These are phyloP conservation scores for Sarcophilus harrisii DNA, from an alignment of 2,797 vertebrate species.

Conservation along the genomic window DNA sequence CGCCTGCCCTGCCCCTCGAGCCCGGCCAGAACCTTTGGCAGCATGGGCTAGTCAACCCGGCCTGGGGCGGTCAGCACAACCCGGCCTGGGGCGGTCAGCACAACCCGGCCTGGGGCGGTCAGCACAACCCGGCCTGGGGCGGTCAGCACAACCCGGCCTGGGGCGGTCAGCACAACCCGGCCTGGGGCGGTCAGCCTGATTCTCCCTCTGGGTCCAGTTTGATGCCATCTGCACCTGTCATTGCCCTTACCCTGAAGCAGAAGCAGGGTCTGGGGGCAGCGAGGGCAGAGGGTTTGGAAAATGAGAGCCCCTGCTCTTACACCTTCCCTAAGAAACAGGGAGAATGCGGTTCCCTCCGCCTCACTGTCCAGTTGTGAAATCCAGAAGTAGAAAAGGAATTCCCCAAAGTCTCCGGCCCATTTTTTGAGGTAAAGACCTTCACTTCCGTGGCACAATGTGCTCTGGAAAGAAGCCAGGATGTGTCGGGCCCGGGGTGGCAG, in stretches of 20 bases:
- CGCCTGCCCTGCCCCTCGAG: neutral
- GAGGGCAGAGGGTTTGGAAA: neutral
- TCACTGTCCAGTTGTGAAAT: neutral
- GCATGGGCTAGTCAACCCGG: neutral
- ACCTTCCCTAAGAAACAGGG: neutral
- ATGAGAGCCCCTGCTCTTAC: neutral
- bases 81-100: too few relatives aligned
- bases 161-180: neutral
- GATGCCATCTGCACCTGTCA: conserved; percentile 49
- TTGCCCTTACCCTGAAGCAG: neutral
- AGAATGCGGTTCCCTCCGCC: neutral
- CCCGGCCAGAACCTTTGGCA: too few relatives aligned
- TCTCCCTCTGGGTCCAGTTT: neutral
- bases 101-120: too few relatives aligned
- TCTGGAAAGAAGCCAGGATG: neutral
- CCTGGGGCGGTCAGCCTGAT: neutral
- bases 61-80: neutral
- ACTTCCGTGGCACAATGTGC: neutral
- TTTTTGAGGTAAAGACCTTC: neutral
- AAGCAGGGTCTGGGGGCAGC: neutral
- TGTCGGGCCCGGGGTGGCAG: neutral
- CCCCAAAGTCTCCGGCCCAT: neutral
- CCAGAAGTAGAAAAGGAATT: too few relatives aligned
- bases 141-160: neutral
- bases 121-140: too few relatives aligned